Base-by-base conservation (phyloP, 2,797 vertebrate genomes). In the Dromococcyx pavoninus region DNA sequence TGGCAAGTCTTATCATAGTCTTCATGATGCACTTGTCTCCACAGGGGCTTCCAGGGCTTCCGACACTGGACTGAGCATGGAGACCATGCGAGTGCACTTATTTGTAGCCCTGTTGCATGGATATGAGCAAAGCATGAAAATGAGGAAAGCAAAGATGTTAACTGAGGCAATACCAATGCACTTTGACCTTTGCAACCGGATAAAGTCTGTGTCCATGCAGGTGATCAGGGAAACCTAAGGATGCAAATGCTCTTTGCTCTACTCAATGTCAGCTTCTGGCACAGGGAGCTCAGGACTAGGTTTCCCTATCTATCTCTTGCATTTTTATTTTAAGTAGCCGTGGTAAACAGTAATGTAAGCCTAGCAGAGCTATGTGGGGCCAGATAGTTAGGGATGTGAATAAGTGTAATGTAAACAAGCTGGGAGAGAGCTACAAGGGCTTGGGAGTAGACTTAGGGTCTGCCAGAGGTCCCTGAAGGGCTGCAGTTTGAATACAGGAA, bases 401-500 rank as follows among this genome's bases (percentile, higher is more conserved):
- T 51, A 61, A n/a, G 17, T 19, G 17, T 35, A 48, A 25, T 13
- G 21, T 41, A 53, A 64, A 35, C 22, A 27, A 46, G 22, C 43
- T 56, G 43, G 12, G 33, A 64, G 19, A 23, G 46, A 43, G 8
- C 39, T 65, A 33, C 72, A 57, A 19, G 71, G 41, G 8, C 30
- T 10, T 67, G n/a, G 5, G 17, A 11, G 21, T 33, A 35, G 13
- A 50, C 62, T 61, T 37, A 24, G 10, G 51, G 28, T 74, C n/a
- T 44, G 30, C 22, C 53, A 35, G 25, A 13, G 33, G 53, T 17
- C 17, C 43, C 70, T 35, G 11, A 46, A 53, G 23, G 32, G 27
- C 23, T 62, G 15, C 2, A 0, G 9, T 35, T 9, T 9, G 10
- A 32, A 5, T 11, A 7, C 17, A 23, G 35, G 17, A 53, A 18